Percentiles rank a stretch among this genome's conserved stretches.
phyloP scores from a whole-genome alignment of 1,140 invertebrate species.

The Lucilia sericata region DNA sequence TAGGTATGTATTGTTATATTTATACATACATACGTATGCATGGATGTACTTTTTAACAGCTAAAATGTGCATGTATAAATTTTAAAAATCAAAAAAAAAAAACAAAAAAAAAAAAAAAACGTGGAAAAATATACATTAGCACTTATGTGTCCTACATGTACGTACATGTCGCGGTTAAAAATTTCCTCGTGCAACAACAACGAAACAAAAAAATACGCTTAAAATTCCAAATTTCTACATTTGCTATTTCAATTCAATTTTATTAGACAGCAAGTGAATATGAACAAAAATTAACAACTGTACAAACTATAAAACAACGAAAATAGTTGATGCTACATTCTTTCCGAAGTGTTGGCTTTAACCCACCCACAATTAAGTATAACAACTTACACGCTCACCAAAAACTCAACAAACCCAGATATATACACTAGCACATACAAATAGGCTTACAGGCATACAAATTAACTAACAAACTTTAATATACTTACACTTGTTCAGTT shows the following conservation, averaged over 20 bases:
- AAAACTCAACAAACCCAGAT: not conserved
- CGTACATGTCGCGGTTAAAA: not conserved
- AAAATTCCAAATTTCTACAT: not conserved
- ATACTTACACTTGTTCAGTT: not conserved
- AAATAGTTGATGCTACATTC: not conserved
- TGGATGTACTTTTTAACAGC: not conserved
- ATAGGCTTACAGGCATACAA: not conserved
- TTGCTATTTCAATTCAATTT: conserved; percentile 7
- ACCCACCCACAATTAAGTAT: not conserved
- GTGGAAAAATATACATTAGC: not conserved
- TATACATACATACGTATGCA: too few species aligned
- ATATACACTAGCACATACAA: not conserved
- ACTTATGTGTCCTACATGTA: not conserved
- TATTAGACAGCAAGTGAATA: not conserved
- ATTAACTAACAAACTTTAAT: conserved; percentile 17
- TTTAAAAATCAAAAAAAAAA: not conserved
- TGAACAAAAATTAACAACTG: not conserved
- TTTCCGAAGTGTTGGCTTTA: not conserved
- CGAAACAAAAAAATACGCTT: not conserved
- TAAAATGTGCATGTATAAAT: conserved; percentile 12
- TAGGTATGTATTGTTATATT: not conserved
- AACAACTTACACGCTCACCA: not conserved
- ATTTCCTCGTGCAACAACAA: not conserved
- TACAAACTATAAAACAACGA: not conserved
- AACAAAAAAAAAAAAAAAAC: not conserved